A percentile compares a stretch with the other conserved stretches of the same genome.
These are phyloP conservation scores for Phymatocera aterrima DNA, from an alignment of 2,888 invertebrate species.

Conservation along the genomic window DNA sequence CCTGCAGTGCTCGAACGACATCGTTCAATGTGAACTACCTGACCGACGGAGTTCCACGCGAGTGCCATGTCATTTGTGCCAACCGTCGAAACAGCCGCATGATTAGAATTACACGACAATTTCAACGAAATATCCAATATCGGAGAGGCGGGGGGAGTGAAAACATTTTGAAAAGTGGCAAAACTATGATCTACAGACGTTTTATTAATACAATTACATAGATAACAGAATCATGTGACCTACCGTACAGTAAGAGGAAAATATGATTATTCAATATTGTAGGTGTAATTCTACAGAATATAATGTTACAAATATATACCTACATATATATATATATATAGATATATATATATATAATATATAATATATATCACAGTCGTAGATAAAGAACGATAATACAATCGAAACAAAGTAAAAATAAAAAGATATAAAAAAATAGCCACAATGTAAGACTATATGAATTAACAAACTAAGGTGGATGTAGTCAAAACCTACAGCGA, in stretches of 20 bases:
- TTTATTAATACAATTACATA: slow-evolving; percentile 66
- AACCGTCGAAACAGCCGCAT: no score
- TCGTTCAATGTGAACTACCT: not conserved
- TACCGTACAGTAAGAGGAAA: slow-evolving; percentile 55
- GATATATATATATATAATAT: no score
- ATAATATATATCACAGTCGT: slow-evolving; percentile 70
- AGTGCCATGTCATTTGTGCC: no score
- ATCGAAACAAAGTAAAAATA: no score
- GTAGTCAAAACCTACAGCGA: not conserved
- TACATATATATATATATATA: no score
- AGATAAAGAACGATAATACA: slow-evolving; percentile 61
- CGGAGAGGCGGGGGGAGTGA: not conserved
- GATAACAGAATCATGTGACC: slow-evolving; percentile 54
- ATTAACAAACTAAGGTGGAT: not conserved
- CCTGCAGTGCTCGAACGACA: not conserved
- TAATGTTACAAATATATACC: slow-evolving; percentile 62
- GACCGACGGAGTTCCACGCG: not conserved
- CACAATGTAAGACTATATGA: not conserved
- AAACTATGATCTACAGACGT: slow-evolving; percentile 49
- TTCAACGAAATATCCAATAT: not conserved
- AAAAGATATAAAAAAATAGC: slow-evolving; percentile 24
- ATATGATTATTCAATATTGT: slow-evolving; percentile 23
- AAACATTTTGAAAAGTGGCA: not conserved
- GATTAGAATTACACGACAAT: no score
- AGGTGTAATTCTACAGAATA: slow-evolving; percentile 19